phyloP scores from a whole-genome alignment of 2,888 invertebrate species.

The Drymonia ruficornis region DNA sequence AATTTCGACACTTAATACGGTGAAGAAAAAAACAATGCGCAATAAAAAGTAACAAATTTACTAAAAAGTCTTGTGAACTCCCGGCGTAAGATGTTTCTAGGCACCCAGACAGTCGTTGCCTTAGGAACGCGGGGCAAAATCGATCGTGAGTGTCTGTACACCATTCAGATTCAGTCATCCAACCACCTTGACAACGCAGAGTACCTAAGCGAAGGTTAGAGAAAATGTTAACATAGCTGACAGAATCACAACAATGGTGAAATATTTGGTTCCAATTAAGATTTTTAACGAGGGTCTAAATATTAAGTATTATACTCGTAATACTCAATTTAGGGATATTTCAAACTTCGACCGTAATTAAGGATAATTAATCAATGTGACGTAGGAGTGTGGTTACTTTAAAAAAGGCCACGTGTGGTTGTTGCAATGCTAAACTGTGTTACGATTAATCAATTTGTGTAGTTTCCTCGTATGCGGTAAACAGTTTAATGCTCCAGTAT shows the following conservation, averaged over 20 bases:
- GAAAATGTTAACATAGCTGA: slow-evolving; percentile 42
- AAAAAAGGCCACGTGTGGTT: too few species aligned
- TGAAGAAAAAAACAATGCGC: slow-evolving; percentile 19
- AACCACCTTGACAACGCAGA: slow-evolving; percentile 33
- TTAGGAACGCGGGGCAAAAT: slow-evolving; percentile 35
- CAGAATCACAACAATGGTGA: too few species aligned
- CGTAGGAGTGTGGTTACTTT: too few species aligned
- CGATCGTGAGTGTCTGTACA: slow-evolving; percentile 43
- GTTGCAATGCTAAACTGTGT: background rate
- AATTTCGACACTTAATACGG: slow-evolving; percentile 14
- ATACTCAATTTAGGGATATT: too few species aligned
- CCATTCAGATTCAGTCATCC: slow-evolving; percentile 17
- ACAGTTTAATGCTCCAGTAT: too few species aligned
- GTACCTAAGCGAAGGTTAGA: slow-evolving; percentile 35
- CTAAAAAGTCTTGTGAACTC: slow-evolving; percentile 1
- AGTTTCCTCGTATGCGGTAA: too few species aligned
- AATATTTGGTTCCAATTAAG: too few species aligned
- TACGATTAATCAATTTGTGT: too few species aligned
- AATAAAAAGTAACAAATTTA: slow-evolving; percentile 8
- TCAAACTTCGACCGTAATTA: too few species aligned
- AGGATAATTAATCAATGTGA: too few species aligned
- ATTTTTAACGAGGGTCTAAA: too few species aligned
- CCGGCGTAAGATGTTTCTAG: slow-evolving; percentile 10
- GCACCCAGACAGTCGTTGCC: slow-evolving; percentile 24
- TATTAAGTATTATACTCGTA: too few species aligned